Evolutionary conservation across 2,888 invertebrate genomes (phyloP).

Genomic region (Phragmatobia fuliginosa): DNA sequence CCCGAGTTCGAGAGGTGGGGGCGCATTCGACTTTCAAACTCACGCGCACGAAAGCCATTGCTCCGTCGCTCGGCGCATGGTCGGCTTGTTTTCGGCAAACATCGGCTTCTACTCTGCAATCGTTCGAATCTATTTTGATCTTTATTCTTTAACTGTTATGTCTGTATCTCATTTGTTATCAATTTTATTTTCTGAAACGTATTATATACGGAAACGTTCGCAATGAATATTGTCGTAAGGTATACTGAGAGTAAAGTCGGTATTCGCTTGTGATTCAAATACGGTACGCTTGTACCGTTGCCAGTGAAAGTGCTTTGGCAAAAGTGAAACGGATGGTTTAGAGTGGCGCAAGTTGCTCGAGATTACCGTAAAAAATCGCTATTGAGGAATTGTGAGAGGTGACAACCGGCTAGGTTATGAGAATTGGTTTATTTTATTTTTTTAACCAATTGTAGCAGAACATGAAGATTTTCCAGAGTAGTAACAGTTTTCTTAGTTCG

Average conservation of each 20-base stretch:
- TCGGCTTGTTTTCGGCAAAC: slow-evolving; percentile 59
- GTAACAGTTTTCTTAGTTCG: neutral
- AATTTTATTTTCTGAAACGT: slow-evolving; percentile 29
- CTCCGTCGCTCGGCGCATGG: slow-evolving; percentile 52
- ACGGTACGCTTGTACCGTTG: slow-evolving; percentile 67
- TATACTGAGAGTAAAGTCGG: slow-evolving; percentile 51
- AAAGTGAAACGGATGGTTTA: slow-evolving; percentile 83
- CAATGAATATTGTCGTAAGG: slow-evolving; percentile 37
- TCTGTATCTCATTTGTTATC: slow-evolving; percentile 48
- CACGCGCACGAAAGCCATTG: slow-evolving; percentile 69
- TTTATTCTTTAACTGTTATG: slow-evolving; percentile 47
- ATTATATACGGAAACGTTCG: slow-evolving; percentile 34
- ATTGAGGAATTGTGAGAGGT: slow-evolving; percentile 72
- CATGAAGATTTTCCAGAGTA: neutral
- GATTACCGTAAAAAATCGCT: slow-evolving; percentile 76
- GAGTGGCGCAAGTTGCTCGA: slow-evolving; percentile 72
- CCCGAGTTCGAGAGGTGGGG: slow-evolving; percentile 53
- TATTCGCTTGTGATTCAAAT: slow-evolving; percentile 57
- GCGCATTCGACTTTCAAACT: slow-evolving; percentile 75
- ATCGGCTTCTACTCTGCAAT: slow-evolving; percentile 53
- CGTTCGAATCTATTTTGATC: slow-evolving; percentile 42
- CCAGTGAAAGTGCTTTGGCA: slow-evolving; percentile 82
- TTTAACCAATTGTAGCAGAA: neutral
- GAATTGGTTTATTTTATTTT: slow-evolving; percentile 31
- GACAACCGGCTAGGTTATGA: slow-evolving; percentile 38